Conservation (phyloP, 2,888 invertebrate genomes). For the Microplitis manilae region DNA sequence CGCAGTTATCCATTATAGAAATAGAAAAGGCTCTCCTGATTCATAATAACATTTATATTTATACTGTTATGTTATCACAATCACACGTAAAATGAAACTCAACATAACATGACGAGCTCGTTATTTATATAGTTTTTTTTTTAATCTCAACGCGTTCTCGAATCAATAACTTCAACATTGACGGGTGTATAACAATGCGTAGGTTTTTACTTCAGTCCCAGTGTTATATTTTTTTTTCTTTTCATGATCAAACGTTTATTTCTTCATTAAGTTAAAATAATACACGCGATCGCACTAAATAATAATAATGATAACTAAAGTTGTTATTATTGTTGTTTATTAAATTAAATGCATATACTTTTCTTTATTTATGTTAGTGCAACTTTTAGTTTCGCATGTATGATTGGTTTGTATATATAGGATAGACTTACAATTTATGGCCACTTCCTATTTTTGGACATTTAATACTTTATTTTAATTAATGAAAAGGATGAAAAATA, state of each 20-base stretch:
- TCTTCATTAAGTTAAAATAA: neutral
- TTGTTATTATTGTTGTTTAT: too few species aligned
- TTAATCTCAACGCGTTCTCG: conserved; percentile 31
- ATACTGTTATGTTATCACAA: neutral
- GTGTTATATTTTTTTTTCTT: neutral
- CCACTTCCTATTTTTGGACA: too few species aligned
- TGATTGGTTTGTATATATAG: too few species aligned
- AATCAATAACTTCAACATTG: conserved; percentile 39
- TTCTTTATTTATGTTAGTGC: too few species aligned
- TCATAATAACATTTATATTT: conserved; percentile 9
- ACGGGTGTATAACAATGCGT: conserved; percentile 25
- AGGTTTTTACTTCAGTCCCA: conserved; percentile 30
- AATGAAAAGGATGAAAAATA: too few species aligned
- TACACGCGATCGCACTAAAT: neutral
- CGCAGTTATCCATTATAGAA: conserved; percentile 3
- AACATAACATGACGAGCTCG: conserved; percentile 20
- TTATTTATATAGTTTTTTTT: conserved; percentile 35
- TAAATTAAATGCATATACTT: too few species aligned
- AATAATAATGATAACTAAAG: too few species aligned
- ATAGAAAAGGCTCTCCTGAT: conserved; percentile 17
- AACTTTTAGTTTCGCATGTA: too few species aligned
- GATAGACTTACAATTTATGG: too few species aligned
- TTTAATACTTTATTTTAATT: too few species aligned
- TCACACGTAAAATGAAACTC: conserved; percentile 12
- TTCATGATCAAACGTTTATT: conserved; percentile 58